Percentiles rank a stretch among this genome's conserved stretches.
Evolutionary conservation across 1,140 invertebrate species (phyloP).

Genomic region (Ceratosolen solmsi): DNA sequence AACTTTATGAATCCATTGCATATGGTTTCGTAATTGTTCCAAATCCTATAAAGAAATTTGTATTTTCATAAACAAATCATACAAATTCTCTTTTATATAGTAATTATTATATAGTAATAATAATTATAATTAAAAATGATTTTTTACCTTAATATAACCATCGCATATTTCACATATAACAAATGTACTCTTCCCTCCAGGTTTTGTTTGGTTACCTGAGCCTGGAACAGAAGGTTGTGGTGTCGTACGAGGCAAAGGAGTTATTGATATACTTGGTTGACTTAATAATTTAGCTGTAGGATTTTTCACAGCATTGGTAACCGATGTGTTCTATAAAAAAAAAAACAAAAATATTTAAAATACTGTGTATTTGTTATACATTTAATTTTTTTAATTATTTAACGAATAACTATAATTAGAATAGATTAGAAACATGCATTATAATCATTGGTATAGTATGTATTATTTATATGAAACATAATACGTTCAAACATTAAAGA

Average conservation of each 20-base stretch:
- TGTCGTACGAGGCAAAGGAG: constrained; percentile 83
- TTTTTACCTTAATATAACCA: constrained; percentile 87
- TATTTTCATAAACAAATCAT: too few relatives aligned
- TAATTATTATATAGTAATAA: not conserved
- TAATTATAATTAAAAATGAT: constrained; percentile 5
- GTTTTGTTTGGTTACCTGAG: constrained; percentile 71
- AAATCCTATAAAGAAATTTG: constrained; percentile 78
- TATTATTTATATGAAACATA: too few relatives aligned
- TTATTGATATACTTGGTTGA: constrained; percentile 93
- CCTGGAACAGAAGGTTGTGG: constrained; percentile 70
- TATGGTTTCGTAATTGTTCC: constrained; percentile 92
- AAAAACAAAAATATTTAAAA: constrained; percentile 21
- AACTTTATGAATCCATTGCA: constrained; percentile 97
- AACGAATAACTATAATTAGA: too few relatives aligned
- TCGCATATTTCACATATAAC: constrained; percentile 97
- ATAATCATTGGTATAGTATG: too few relatives aligned
- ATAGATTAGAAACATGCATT: too few relatives aligned
- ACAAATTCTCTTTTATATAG: too few relatives aligned
- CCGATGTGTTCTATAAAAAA: constrained; percentile 73
- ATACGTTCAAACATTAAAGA: too few relatives aligned
- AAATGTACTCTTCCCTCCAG: constrained; percentile 83
- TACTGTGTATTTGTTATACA: too few relatives aligned
- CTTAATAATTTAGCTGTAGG: constrained; percentile 76
- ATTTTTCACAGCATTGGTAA: constrained; percentile 67
- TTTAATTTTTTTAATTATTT: too few relatives aligned